phyloP scores from a whole-genome alignment of 2,113 vertebrate species.

The Mustela nigripes region DNA sequence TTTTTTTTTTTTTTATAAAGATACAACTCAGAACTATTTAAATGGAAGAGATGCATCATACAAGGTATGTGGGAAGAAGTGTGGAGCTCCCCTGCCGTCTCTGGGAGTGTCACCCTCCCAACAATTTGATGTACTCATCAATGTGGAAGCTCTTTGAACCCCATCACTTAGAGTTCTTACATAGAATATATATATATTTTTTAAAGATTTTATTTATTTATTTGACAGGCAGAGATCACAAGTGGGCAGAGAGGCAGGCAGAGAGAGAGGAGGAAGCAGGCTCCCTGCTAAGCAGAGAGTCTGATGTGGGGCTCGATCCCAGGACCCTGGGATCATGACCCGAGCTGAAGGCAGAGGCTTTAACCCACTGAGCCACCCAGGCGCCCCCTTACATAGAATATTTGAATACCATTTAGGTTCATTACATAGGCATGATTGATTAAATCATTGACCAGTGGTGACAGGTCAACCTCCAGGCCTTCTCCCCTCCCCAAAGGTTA shows the following conservation, averaged over 20 bases:
- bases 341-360: no score
- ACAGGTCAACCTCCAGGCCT: not conserved
- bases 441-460: not conserved
- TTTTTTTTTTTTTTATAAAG: not conserved
- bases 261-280: no score
- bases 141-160: not conserved
- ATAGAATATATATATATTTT: not conserved
- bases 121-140: not conserved
- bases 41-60: not conserved
- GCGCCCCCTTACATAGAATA: not conserved
- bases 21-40: not conserved
- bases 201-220: no score
- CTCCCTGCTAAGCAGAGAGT: no score
- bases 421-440: not conserved
- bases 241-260: no score
- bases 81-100: not conserved
- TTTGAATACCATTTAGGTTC: not conserved
- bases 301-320: no score
- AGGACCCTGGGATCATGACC: no score
- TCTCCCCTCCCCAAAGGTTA: not conserved
- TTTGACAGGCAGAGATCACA: no score
- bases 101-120: not conserved
- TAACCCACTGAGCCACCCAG: no score
- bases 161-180: not conserved
- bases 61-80: not conserved